Evolutionary conservation across 2,888 invertebrate species (phyloP), one percentile per base, ranked within the genome.

Genomic region (Tinea semifulvella): DNA sequence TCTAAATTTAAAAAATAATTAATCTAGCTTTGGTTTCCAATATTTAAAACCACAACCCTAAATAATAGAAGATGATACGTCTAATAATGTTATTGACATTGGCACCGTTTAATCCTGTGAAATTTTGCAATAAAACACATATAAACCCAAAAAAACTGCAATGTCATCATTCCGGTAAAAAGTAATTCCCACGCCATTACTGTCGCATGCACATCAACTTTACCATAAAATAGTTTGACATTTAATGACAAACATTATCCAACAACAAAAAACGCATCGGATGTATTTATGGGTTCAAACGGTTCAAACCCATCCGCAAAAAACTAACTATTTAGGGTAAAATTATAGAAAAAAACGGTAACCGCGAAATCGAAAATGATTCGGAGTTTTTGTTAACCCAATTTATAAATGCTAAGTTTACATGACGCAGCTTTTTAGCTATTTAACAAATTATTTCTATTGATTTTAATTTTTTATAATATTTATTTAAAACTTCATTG

Each of bases 151-250:
- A 66, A 69, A 72, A 63, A 48, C 39, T 46, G 49, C 61, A 73
- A 57, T 68, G 77, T 76, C 77, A 77, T 68, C 74, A 74, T 68
- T 66, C 55, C n/a, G 22, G 18, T 48, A 44, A 57, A 61, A 58
- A 48, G 13, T 26, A 36, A 55, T 77, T 77, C 76, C 62, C 79
- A 75, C 76, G 67, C 54, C 55, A 54, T 60, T 55, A 48, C 46
- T 42, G 48, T 56, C 56, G 48, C 48, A 48, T 17, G 43, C 45
- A 51, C 57, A 60, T 63, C 60, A 59, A 54, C 58, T 50, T 57
- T 57, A 68, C 70, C 63, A 66, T 72, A 72, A 74, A 75, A 76
- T 71, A 72, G 58, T 77, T 75, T 76, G 77, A 77, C 73, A 67
- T 64, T 61, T 67, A 71, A 69, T 72, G 68, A 71, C 68, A 63